Evolutionary conservation across 2,888 invertebrate species (phyloP).

Genomic region (Pandemis corylana): DNA sequence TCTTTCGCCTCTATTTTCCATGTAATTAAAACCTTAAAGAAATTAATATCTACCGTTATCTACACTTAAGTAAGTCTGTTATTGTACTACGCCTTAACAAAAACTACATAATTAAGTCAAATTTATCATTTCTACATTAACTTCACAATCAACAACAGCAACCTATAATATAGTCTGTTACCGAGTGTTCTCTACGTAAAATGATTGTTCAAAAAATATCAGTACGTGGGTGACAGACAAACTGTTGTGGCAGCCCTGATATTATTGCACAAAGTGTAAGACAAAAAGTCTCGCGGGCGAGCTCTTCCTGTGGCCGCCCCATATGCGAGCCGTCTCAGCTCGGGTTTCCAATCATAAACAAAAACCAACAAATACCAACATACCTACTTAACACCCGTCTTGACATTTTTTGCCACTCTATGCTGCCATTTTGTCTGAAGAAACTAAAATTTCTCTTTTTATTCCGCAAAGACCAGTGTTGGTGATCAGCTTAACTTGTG

Average conservation of each 20-base stretch:
- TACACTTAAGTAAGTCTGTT: too few species aligned
- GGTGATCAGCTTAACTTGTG: background rate
- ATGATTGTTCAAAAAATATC: too few species aligned
- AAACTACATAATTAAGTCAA: too few species aligned
- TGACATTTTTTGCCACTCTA: constrained; percentile 61
- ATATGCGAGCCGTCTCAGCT: constrained; percentile 71
- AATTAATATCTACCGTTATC: too few species aligned
- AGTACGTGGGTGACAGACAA: background rate
- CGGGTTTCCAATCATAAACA: constrained; percentile 69
- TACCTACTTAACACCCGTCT: constrained; percentile 52
- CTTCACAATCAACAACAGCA: too few species aligned
- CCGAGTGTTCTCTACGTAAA: too few species aligned
- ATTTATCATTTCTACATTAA: too few species aligned
- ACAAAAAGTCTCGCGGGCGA: constrained; percentile 65
- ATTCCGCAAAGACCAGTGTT: background rate
- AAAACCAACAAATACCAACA: constrained; percentile 57
- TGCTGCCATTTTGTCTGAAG: constrained; percentile 52
- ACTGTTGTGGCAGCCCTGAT: constrained; percentile 65
- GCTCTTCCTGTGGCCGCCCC: constrained; percentile 69
- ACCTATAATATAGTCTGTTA: too few species aligned
- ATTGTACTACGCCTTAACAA: too few species aligned
- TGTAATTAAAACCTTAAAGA: too few species aligned
- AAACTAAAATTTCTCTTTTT: background rate
- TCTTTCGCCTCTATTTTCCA: too few species aligned
- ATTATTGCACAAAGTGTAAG: constrained; percentile 76